Conservation (phyloP, 35 echinoderm and acorn worm genomes). For the Acanthaster planci region DNA sequence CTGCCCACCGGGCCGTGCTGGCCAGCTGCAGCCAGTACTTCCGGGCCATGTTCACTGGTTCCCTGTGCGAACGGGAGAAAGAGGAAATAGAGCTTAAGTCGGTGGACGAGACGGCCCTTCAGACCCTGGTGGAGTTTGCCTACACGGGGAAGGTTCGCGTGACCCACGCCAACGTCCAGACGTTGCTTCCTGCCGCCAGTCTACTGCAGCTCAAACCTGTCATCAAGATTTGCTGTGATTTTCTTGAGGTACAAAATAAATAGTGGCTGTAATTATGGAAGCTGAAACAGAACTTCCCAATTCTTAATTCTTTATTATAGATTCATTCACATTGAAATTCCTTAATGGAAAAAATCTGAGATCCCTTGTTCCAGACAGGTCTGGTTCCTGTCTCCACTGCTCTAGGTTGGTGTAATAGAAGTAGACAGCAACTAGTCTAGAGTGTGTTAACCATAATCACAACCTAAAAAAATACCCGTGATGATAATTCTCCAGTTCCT, state of each 20-base stretch:
- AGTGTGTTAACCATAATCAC: too few species aligned
- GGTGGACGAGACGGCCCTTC: conserved; percentile 71
- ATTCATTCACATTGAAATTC: too few species aligned
- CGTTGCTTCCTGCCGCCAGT: conserved; percentile 79
- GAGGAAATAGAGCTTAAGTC: conserved; percentile 95
- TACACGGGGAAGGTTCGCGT: conserved; percentile 91
- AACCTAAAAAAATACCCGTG: too few species aligned
- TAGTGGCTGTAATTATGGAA: too few species aligned
- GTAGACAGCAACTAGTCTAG: too few species aligned
- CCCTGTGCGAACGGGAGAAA: conserved; percentile 77
- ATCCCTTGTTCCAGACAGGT: too few species aligned
- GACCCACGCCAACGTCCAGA: conserved; percentile 84
- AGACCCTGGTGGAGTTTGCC: conserved; percentile 75
- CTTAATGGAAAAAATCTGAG: too few species aligned
- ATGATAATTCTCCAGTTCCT: too few species aligned
- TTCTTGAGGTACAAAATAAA: conserved; percentile 56
- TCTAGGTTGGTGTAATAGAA: too few species aligned
- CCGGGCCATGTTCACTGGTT: conserved; percentile 92
- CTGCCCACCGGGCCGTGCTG: conserved; percentile 79
- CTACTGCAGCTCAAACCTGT: conserved; percentile 90
- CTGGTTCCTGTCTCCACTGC: too few species aligned
- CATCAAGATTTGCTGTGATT: conserved; percentile 94
- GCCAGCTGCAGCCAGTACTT: conserved; percentile 91
- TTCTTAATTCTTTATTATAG: too few species aligned
- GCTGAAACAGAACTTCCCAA: too few species aligned